phyloP scores from a whole-genome alignment of 2,113 vertebrate genomes.

The Verasper variegatus region DNA sequence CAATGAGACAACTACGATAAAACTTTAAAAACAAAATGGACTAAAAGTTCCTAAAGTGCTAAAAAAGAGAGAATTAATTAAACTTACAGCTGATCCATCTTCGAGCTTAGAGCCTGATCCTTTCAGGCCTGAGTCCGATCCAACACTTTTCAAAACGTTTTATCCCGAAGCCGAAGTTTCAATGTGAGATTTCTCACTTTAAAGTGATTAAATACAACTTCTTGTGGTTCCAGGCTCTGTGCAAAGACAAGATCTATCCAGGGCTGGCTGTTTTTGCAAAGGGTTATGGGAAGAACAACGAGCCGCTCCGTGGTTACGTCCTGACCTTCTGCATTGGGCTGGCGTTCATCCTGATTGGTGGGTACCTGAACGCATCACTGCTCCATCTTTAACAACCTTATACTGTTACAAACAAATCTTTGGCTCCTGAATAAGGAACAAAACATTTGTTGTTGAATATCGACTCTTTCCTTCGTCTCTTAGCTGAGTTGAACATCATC shows the following conservation, averaged over 20 bases:
- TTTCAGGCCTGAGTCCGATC: too few relatives aligned
- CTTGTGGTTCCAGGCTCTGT: slow-evolving; percentile 86
- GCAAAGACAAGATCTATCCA: slow-evolving; percentile 97
- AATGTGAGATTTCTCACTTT: too few relatives aligned
- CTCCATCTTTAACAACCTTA: neutral
- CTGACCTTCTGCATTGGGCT: slow-evolving; percentile 96
- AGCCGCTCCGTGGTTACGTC: slow-evolving; percentile 94
- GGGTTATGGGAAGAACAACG: slow-evolving; percentile 98
- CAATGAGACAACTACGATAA: too few relatives aligned
- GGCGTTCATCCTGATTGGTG: slow-evolving; percentile 97
- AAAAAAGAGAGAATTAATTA: too few relatives aligned
- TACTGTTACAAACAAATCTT: neutral
- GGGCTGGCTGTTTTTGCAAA: slow-evolving; percentile 93
- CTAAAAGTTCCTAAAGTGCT: too few relatives aligned
- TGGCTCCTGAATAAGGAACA: neutral
- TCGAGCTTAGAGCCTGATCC: too few relatives aligned
- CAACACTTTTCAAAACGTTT: too few relatives aligned
- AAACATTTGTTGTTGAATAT: neutral
- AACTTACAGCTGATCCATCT: too few relatives aligned
- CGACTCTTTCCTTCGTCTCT: neutral
- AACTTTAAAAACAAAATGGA: too few relatives aligned
- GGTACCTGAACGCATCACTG: slow-evolving; percentile 74
- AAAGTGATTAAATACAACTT: too few relatives aligned
- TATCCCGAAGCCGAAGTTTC: too few relatives aligned
- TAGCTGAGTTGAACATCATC: slow-evolving; percentile 95